These are phyloP conservation scores for Mirounga angustirostris DNA, from an alignment of 2,113 vertebrate genomes.

Conservation along the genomic window DNA sequence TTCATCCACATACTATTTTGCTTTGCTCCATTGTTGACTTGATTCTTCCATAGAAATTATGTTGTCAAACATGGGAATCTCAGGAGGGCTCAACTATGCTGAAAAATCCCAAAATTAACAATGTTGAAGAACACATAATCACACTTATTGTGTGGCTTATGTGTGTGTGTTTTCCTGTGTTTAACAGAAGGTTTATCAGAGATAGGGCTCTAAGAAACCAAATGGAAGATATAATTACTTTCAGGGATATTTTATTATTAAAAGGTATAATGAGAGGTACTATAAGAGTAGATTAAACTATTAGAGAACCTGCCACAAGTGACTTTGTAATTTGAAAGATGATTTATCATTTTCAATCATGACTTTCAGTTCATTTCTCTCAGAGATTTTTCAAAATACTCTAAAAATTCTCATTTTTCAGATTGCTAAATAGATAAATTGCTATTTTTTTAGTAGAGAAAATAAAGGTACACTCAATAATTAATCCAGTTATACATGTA, in stretches of 20 bases:
- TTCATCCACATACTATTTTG: neutral
- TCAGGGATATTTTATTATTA: slow-evolving; percentile 79
- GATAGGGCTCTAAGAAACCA: slow-evolving; percentile 42
- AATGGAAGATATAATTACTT: slow-evolving; percentile 78
- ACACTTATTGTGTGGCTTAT: neutral
- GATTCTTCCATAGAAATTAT: neutral
- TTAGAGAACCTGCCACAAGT: slow-evolving; percentile 76
- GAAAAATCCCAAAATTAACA: neutral
- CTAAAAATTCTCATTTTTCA: slow-evolving; percentile 7
- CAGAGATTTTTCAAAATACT: slow-evolving; percentile 74
- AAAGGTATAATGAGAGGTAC: slow-evolving; percentile 75
- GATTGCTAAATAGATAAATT: slow-evolving; percentile 50
- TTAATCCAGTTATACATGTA: neutral
- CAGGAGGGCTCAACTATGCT: neutral
- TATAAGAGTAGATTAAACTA: slow-evolving; percentile 79
- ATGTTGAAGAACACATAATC: neutral
- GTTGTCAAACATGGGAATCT: neutral
- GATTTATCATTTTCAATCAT: slow-evolving; percentile 77
- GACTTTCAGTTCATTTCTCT: slow-evolving; percentile 71
- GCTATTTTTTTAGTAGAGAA: neutral
- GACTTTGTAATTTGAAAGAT: slow-evolving; percentile 78
- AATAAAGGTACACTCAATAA: slow-evolving; percentile 41
- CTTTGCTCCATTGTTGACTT: neutral
- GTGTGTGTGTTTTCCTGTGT: neutral
- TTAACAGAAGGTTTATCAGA: slow-evolving; percentile 52